These are phyloP conservation scores for Mythimna lalbum DNA, from an alignment of 2,888 invertebrate species.

Conservation along the genomic window DNA sequence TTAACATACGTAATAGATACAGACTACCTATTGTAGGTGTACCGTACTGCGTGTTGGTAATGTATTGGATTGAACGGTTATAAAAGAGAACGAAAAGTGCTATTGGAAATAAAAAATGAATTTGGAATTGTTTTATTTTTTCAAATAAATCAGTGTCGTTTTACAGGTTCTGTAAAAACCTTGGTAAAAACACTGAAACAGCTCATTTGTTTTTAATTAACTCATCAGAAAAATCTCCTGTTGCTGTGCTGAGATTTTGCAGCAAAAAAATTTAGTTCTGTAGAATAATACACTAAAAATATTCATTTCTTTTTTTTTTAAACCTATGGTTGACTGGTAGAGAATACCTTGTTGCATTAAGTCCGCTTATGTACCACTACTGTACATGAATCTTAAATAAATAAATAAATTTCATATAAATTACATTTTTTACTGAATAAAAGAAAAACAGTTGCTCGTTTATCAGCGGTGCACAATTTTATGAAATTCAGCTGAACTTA, in stretches of 20 bases:
- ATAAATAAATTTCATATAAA: no score
- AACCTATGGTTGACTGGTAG: no score
- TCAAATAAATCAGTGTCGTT: not conserved
- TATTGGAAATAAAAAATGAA: no score
- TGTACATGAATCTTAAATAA: no score
- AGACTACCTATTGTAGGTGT: constrained; percentile 27
- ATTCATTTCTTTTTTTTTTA: no score
- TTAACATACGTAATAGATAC: constrained; percentile 75
- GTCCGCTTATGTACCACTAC: no score
- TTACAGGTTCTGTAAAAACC: not conserved
- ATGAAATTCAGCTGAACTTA: constrained; percentile 33
- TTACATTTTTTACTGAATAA: constrained; percentile 25
- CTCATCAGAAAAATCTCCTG: no score
- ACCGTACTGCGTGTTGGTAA: constrained; percentile 4
- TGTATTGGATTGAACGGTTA: constrained; percentile 23
- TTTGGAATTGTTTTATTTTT: not conserved
- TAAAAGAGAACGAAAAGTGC: not conserved
- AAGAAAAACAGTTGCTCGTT: constrained; percentile 25
- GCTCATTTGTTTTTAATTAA: not conserved
- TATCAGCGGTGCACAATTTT: constrained; percentile 27
- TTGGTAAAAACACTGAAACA: not conserved
- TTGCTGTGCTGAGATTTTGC: rapidly evolving
- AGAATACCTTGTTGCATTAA: no score
- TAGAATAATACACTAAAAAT: not conserved
- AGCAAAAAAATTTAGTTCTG: not conserved